phyloP scores from a whole-genome alignment of 1,140 invertebrate genomes.

The Mylabris phalerata region DNA sequence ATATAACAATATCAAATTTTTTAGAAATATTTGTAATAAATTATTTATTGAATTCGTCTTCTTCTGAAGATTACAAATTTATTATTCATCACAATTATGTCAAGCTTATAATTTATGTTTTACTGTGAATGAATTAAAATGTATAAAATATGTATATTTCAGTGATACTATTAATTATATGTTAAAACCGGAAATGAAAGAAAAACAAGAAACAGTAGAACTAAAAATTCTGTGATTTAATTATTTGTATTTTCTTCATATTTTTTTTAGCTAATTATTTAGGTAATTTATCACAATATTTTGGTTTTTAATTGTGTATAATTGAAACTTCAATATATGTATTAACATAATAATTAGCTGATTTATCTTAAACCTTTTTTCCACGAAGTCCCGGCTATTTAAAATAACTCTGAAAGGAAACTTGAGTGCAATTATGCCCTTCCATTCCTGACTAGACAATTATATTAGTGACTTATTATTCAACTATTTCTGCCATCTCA shows the following conservation, averaged over 20 bases:
- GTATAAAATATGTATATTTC: conserved; percentile 13
- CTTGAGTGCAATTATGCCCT: too few species aligned
- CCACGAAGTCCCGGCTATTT: too few species aligned
- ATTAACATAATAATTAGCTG: conserved; percentile 1
- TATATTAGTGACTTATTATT: too few species aligned
- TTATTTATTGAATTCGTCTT: conserved; percentile 13
- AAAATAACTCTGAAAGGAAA: too few species aligned
- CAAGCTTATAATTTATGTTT: conserved; percentile 10
- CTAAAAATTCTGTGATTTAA: conserved; percentile 32
- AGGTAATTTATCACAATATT: conserved; percentile 21
- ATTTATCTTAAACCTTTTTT: too few species aligned
- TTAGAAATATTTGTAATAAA: conserved; percentile 22
- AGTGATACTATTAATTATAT: conserved; percentile 8
- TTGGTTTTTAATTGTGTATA: conserved; percentile 23
- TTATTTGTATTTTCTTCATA: conserved; percentile 25
- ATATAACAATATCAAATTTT: conserved; percentile 8
- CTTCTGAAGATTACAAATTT: too few species aligned
- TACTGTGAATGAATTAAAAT: conserved; percentile 14
- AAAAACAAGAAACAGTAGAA: conserved; percentile 1
- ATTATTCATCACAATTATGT: not conserved
- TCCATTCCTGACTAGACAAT: too few species aligned
- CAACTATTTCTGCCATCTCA: too few species aligned
- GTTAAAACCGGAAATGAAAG: not conserved
- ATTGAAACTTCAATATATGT: conserved; percentile 23
- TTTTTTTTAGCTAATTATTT: conserved; percentile 23